These are phyloP conservation scores for Lycocorax pyrrhopterus DNA, from an alignment of 2,113 vertebrate species.

Conservation along the genomic window DNA sequence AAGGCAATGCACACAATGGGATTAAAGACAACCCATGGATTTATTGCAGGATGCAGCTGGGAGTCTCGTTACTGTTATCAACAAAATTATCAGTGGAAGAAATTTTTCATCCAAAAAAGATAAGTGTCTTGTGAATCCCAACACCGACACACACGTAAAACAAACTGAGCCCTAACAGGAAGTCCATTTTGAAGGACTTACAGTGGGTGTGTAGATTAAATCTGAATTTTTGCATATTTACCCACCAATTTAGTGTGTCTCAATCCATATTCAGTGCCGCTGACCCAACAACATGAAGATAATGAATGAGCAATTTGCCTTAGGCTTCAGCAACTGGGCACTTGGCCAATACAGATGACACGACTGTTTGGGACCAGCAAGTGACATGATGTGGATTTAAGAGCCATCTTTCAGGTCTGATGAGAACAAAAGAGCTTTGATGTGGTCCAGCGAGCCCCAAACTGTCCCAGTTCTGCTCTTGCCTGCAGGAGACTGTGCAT, in stretches of 20 bases:
- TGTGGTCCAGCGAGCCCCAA: background rate
- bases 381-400: background rate
- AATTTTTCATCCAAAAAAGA: background rate
- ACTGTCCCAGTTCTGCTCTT: background rate
- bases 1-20: fast-evolving
- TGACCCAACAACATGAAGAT: background rate
- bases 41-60: background rate
- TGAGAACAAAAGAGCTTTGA: background rate
- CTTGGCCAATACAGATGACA: background rate
- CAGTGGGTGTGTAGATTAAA: fast-evolving
- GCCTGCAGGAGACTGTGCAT: background rate
- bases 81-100: background rate
- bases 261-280: fast-evolving
- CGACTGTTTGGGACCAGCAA: background rate
- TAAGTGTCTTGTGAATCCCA: background rate
- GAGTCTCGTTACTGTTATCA: background rate
- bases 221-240: background rate
- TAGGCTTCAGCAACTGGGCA: background rate
- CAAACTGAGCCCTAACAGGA: background rate
- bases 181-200: background rate
- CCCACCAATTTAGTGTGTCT: fast-evolving
- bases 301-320: background rate
- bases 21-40: background rate
- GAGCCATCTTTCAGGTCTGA: background rate
- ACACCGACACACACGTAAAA: fast-evolving